Conservation (phyloP, 2,113 vertebrate genomes). For the Pelecanus crispus region DNA sequence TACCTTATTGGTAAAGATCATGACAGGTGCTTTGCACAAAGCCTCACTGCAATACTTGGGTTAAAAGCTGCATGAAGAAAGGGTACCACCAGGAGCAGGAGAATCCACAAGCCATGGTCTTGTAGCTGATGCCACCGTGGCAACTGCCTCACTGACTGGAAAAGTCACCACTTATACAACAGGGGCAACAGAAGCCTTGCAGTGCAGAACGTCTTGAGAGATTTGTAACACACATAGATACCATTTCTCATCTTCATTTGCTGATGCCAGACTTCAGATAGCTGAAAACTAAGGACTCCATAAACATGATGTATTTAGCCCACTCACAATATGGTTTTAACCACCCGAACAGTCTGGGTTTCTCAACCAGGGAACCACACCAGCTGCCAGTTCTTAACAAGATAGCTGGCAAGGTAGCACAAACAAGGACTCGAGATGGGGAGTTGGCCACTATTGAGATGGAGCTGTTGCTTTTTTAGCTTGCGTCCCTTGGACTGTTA, state of each 20-base stretch:
- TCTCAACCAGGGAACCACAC: not conserved
- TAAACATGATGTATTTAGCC: not conserved
- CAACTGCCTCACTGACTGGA: not conserved
- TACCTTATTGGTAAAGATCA: not conserved
- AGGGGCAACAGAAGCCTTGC: not conserved
- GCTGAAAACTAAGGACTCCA: not conserved
- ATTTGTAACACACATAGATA: not conserved
- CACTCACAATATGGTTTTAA: constrained; percentile 35
- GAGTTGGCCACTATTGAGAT: not conserved
- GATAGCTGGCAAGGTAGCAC: not conserved
- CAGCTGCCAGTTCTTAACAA: not conserved
- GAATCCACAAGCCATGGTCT: not conserved
- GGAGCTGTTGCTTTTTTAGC: not conserved
- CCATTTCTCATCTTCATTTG: not conserved
- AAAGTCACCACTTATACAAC: not conserved
- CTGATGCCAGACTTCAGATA: constrained; percentile 11
- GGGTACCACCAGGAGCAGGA: not conserved
- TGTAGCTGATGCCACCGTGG: not conserved
- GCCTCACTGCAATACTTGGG: not conserved
- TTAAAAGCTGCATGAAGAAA: not conserved
- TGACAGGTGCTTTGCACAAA: not conserved
- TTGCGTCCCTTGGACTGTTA: not conserved
- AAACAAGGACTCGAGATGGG: not conserved
- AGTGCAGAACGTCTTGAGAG: not conserved
- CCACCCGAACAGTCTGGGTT: constrained; percentile 21